Conservation (phyloP, 2,113 vertebrate species). For the Talpa occidentalis region DNA sequence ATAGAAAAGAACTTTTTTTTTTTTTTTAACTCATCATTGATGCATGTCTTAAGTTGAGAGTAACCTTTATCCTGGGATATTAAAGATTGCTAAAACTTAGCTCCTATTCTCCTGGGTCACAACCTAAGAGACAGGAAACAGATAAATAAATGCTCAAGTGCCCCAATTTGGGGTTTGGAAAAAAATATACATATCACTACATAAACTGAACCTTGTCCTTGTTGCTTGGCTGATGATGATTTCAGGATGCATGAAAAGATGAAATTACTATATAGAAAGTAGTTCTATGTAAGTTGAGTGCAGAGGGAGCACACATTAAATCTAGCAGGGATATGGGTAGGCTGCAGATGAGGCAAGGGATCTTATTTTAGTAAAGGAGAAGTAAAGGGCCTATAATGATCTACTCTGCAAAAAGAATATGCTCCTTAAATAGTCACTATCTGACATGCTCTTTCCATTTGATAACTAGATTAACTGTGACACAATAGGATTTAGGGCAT, state of each 20-base stretch:
- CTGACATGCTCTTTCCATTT: slow-evolving; percentile 66
- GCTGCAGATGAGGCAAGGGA: background rate
- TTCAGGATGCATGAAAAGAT: slow-evolving; percentile 20
- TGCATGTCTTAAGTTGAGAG: background rate
- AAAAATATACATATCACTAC: background rate
- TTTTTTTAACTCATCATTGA: background rate
- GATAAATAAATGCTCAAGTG: background rate
- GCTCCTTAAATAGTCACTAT: slow-evolving; percentile 75
- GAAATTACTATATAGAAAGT: slow-evolving; percentile 37
- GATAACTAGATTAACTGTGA: slow-evolving; percentile 71
- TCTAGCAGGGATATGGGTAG: slow-evolving; percentile 1
- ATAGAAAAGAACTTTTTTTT: background rate
- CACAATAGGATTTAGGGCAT: slow-evolving; percentile 63
- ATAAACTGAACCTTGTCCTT: background rate
- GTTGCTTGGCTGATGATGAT: slow-evolving; percentile 40
- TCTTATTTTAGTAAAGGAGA: slow-evolving; percentile 74
- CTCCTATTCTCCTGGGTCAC: background rate
- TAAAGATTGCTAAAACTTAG: slow-evolving; percentile 22
- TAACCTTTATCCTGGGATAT: background rate
- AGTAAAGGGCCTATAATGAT: slow-evolving; percentile 68
- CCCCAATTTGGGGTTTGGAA: background rate
- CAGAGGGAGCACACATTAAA: slow-evolving; percentile 21
- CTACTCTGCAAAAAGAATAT: slow-evolving; percentile 56
- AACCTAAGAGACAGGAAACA: background rate
- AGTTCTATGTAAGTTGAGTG: background rate